Conservation (phyloP, 2,888 invertebrate genomes). For the Caenorhabditis sp. region DNA sequence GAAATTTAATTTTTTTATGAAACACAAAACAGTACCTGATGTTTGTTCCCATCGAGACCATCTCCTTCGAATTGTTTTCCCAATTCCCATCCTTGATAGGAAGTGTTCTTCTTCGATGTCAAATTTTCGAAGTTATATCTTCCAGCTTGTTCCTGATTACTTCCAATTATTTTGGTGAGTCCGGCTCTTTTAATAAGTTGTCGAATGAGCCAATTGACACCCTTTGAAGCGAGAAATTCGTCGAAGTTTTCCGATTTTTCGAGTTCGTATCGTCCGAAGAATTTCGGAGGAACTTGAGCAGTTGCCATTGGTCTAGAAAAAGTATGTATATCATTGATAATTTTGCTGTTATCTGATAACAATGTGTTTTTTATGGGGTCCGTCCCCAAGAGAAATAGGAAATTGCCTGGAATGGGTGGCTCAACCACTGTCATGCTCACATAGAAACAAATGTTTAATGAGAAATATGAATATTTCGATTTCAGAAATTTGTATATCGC, state of each 20-base stretch:
- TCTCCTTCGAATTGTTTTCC: constrained; percentile 64
- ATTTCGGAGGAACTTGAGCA: constrained; percentile 56
- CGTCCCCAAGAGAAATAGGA: no score
- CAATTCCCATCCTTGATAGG: constrained; percentile 60
- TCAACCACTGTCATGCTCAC: no score
- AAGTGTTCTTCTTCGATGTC: constrained; percentile 64
- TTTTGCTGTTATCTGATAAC: no score
- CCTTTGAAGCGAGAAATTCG: constrained; percentile 66
- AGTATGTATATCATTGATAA: no score
- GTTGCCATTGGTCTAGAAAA: no score
- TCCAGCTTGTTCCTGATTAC: constrained; percentile 30
- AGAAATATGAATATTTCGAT: no score
- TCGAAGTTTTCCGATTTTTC: constrained; percentile 69
- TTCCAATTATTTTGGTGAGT: constrained; percentile 61
- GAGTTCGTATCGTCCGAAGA: constrained; percentile 64
- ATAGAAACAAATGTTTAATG: no score
- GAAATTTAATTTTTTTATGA: no score
- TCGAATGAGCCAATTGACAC: constrained; percentile 58
- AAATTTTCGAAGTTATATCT: constrained; percentile 59
- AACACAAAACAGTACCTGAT: constrained; percentile 39
- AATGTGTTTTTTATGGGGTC: no score
- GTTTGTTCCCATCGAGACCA: constrained; percentile 66
- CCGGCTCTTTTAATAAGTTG: constrained; percentile 64
- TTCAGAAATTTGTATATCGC: no score
- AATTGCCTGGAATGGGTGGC: no score